Conservation (phyloP, 2,797 vertebrate species). For the Poeciliopsis turneri region DNA sequence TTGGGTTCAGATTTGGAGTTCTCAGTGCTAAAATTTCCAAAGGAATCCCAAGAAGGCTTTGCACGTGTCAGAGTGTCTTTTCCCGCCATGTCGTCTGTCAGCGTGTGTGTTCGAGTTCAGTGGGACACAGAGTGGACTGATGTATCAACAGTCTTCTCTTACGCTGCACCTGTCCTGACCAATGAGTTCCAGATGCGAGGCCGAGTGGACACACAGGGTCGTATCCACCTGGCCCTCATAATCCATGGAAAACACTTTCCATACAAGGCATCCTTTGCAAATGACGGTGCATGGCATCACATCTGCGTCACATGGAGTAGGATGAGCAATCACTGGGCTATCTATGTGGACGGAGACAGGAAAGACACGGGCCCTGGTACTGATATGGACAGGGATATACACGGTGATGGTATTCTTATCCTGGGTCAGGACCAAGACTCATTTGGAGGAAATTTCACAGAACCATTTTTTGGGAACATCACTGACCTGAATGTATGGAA, state of each 20-base stretch:
- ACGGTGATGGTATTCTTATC: conserved; percentile 84
- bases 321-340: conserved; percentile 79
- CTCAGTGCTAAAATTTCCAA: conserved; percentile 80
- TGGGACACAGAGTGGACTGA: conserved; percentile 80
- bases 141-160: conserved; percentile 87
- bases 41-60: conserved; percentile 79
- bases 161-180: conserved; percentile 81
- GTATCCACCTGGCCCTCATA: conserved; percentile 84
- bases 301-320: conserved; percentile 86
- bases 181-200: conserved; percentile 92
- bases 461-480: conserved; percentile 91
- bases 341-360: conserved; percentile 83
- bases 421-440: conserved; percentile 93
- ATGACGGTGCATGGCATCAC: conserved; percentile 87
- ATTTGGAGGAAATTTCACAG: conserved; percentile 89
- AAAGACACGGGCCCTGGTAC: conserved; percentile 72
- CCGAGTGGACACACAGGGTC: conserved; percentile 72
- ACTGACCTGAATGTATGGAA: conserved; percentile 87
- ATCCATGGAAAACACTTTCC: conserved; percentile 87
- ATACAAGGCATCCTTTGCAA: conserved; percentile 82
- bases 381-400: conserved; percentile 75
- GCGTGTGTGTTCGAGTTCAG: conserved; percentile 85
- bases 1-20: conserved; percentile 49
- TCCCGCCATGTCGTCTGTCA: conserved; percentile 79
- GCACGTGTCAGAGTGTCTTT: conserved; percentile 80